These are phyloP conservation scores for Dioctria linearis DNA, from an alignment of 2,888 invertebrate genomes.

Conservation along the genomic window DNA sequence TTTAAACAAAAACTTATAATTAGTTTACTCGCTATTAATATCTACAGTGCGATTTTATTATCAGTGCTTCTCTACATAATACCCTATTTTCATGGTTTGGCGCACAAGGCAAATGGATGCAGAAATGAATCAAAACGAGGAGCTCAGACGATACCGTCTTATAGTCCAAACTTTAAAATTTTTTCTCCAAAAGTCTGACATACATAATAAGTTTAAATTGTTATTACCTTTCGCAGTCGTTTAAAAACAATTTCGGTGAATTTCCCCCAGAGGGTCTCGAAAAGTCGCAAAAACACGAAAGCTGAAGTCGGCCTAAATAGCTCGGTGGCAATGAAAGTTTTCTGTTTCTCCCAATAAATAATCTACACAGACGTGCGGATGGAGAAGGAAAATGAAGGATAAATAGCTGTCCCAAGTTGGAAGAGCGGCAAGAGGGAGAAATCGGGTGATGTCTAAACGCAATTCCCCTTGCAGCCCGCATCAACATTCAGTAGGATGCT, in stretches of 20 bases:
- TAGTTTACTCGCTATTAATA: too few species aligned
- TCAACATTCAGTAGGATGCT: neutral
- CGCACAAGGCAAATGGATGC: too few species aligned
- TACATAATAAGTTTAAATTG: slow-evolving; percentile 6
- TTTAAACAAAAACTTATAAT: too few species aligned
- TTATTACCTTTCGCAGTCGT: slow-evolving; percentile 24
- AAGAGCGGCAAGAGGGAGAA: neutral
- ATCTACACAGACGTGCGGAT: neutral
- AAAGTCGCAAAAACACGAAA: neutral
- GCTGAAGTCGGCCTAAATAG: neutral
- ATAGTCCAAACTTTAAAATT: neutral
- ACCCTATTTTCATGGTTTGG: too few species aligned
- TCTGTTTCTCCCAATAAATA: slow-evolving; percentile 18
- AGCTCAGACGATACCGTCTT: neutral
- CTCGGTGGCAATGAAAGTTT: slow-evolving; percentile 21
- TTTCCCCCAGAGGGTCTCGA: neutral
- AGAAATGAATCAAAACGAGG: too few species aligned
- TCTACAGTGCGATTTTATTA: too few species aligned
- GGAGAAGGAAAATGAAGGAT: neutral
- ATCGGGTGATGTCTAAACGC: too few species aligned
- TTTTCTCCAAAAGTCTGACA: neutral
- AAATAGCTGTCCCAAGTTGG: neutral
- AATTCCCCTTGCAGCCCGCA: neutral
- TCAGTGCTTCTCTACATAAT: too few species aligned
- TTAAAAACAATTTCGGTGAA: slow-evolving; percentile 13